Conservation (phyloP, 2,797 vertebrate genomes). For the Xerus rutilus region DNA sequence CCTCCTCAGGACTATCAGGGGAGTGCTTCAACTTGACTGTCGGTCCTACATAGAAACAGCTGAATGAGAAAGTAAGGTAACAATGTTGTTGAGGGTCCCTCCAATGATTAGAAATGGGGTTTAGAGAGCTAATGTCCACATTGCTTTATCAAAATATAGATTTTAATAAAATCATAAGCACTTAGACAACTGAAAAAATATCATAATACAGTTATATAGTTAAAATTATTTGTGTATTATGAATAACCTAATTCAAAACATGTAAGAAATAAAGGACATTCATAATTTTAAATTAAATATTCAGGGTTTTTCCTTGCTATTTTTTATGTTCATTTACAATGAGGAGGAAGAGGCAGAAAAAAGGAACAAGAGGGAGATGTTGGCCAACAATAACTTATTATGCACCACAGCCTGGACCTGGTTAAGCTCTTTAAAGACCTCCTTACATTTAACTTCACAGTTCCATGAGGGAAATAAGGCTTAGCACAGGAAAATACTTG, state of each 20-base stretch:
- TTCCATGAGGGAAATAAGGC: not conserved
- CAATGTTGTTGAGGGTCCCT: not conserved
- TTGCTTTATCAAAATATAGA: not conserved
- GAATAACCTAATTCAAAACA: not conserved
- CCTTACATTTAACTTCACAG: not conserved
- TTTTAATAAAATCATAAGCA: not conserved
- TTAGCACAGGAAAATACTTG: not conserved
- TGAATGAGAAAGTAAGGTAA: constrained; percentile 42
- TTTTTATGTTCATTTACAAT: not conserved
- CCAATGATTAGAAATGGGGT: not conserved
- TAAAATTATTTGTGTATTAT: not conserved
- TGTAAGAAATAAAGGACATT: not conserved
- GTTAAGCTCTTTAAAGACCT: not conserved
- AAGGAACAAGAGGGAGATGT: no score
- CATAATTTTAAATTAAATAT: not conserved
- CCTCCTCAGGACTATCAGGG: not conserved
- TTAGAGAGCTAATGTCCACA: not conserved
- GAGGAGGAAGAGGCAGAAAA: not conserved
- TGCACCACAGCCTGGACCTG: accelerated
- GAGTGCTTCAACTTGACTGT: not conserved
- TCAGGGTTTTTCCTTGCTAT: not conserved
- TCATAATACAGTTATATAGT: not conserved
- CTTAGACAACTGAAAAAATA: constrained; percentile 17
- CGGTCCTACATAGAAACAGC: constrained; percentile 27
- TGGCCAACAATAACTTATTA: not conserved